phyloP scores from a whole-genome alignment of 2,113 vertebrate genomes.

The Acanthisitta chloris region DNA sequence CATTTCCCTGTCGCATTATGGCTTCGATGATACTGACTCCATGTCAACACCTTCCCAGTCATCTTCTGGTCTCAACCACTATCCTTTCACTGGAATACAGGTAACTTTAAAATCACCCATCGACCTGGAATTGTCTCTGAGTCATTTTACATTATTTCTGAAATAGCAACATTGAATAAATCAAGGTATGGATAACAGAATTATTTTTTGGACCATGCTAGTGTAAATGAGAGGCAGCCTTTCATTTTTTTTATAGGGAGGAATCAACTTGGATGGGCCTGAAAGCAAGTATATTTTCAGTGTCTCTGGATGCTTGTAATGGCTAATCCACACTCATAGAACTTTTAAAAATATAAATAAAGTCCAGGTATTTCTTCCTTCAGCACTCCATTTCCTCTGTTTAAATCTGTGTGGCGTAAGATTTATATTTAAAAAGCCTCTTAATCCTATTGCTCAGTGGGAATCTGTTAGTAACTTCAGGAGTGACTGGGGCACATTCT shows the following conservation, averaged over 20 bases:
- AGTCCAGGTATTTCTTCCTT: background rate
- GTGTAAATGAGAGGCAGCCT: background rate
- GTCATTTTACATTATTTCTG: background rate
- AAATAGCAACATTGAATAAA: background rate
- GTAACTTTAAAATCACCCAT: background rate
- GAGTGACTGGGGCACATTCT: background rate
- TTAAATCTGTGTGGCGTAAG: background rate
- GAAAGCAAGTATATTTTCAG: background rate
- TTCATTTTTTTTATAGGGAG: background rate
- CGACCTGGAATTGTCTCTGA: background rate
- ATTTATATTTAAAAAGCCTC: background rate
- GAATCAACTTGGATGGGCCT: background rate
- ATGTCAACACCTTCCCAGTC: background rate
- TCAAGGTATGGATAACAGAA: background rate
- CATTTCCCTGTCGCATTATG: background rate
- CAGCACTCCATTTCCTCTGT: background rate
- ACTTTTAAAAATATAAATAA: background rate
- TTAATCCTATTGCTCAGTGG: background rate
- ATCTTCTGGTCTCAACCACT: background rate
- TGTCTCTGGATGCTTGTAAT: background rate
- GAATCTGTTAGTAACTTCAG: background rate
- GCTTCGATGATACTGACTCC: background rate
- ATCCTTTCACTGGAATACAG: background rate
- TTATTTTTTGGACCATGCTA: background rate
- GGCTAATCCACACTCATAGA: background rate